Evolutionary conservation across 2,797 vertebrate species (phyloP).

Genomic region (Gymnoscopelus braueri): DNA sequence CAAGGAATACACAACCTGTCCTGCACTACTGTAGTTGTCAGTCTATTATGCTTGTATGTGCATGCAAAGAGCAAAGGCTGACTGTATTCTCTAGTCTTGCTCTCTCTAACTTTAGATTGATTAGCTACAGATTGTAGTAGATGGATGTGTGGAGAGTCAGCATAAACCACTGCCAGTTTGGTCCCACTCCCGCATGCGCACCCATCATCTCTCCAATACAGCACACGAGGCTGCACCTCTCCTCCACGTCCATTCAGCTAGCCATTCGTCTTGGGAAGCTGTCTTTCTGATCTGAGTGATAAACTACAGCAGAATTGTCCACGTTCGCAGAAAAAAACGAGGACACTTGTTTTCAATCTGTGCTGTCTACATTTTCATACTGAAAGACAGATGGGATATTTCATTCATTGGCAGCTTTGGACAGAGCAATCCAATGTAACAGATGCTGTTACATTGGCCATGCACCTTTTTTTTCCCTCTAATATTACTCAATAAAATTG

Average conservation of each 20-base stretch:
- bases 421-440: conserved; percentile 23
- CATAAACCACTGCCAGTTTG: conserved; percentile 83
- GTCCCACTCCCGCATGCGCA: conserved; percentile 79
- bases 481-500: conserved; percentile 41
- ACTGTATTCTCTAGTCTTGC: conserved; percentile 72
- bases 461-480: conserved; percentile 41
- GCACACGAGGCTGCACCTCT: conserved; percentile 74
- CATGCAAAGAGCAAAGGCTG: conserved; percentile 66
- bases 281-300: conserved; percentile 84
- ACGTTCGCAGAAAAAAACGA: conserved; percentile 82
- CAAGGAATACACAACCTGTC: not conserved
- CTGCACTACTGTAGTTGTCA: not conserved
- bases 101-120: conserved; percentile 85
- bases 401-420: conserved; percentile 71
- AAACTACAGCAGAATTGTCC: conserved; percentile 82
- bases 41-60: conserved; percentile 35
- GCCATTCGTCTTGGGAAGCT: conserved; percentile 82
- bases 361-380: conserved; percentile 80
- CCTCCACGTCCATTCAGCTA: conserved; percentile 76
- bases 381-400: conserved; percentile 79
- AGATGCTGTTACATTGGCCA: conserved; percentile 46
- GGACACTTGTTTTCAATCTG: conserved; percentile 85
- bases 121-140: conserved; percentile 83
- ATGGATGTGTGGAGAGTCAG: conserved; percentile 86
- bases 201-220: conserved; percentile 79